Conservation (phyloP, 92 coral and sea anemone species). For the Bergia puertoricense region DNA sequence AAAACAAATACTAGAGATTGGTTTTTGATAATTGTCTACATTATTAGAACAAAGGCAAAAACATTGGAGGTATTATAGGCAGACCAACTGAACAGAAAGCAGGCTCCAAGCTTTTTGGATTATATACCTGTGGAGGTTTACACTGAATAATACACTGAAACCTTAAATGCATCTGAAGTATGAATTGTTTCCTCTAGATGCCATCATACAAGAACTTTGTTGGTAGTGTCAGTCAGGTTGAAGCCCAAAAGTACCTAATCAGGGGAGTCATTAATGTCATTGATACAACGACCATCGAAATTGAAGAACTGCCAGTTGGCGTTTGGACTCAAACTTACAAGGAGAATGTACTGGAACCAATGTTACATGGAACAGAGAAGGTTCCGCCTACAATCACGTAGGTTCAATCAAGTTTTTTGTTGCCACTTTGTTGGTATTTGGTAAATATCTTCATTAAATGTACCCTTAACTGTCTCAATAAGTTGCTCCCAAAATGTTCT, state of each 20-base stretch:
- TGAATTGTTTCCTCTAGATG: conserved; percentile 44
- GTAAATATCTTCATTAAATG: not conserved
- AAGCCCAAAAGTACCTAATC: conserved; percentile 61
- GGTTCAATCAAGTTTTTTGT: conserved; percentile 30
- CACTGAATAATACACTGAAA: not conserved
- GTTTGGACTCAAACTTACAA: conserved; percentile 95
- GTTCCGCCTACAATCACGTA: conserved; percentile 81
- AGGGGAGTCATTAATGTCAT: conserved; percentile 75
- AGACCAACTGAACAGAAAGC: no score
- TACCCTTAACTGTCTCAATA: no score
- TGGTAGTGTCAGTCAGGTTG: conserved; percentile 72
- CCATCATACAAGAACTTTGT: conserved; percentile 92
- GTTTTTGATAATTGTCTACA: no score
- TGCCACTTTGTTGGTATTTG: not conserved
- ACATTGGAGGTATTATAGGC: no score
- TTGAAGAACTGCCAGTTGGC: conserved; percentile 84
- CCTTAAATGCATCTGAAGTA: not conserved
- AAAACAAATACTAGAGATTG: no score
- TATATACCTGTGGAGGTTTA: not conserved
- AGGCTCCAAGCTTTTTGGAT: no score
- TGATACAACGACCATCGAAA: conserved; percentile 81
- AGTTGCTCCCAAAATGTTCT: no score
- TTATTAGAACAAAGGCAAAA: no score
- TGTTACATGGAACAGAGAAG: conserved; percentile 96
- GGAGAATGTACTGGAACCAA: conserved; percentile 90